Conservation (phyloP, 2,797 vertebrate genomes). For the Uromys caudimaculatus region DNA sequence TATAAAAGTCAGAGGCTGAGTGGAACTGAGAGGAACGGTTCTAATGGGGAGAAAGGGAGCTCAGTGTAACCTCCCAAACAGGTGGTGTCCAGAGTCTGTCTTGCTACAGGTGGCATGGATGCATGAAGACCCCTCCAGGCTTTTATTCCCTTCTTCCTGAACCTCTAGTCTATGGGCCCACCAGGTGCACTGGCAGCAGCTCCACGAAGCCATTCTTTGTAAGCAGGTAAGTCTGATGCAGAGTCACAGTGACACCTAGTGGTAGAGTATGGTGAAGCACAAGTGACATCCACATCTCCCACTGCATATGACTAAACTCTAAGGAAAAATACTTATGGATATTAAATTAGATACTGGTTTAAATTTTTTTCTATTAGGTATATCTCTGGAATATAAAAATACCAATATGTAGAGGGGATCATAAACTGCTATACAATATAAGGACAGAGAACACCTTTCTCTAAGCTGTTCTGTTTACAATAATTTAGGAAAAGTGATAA, state of each 20-base stretch:
- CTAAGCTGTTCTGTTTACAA: constrained; percentile 77
- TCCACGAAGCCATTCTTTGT: constrained; percentile 38
- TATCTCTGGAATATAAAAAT: constrained; percentile 79
- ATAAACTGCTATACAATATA: constrained; percentile 76
- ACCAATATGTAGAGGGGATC: constrained; percentile 60
- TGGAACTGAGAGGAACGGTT: constrained; percentile 36
- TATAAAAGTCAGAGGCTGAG: constrained; percentile 60
- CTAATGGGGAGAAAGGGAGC: background rate
- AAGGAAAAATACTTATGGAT: constrained; percentile 71
- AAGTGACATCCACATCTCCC: constrained; percentile 48
- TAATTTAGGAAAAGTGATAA: constrained; percentile 78
- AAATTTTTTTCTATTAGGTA: constrained; percentile 66
- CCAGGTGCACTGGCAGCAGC: background rate
- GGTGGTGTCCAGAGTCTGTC: constrained; percentile 56
- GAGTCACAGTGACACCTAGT: constrained; percentile 75
- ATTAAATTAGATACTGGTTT: constrained; percentile 75
- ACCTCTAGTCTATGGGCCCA: background rate
- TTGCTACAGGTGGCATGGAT: background rate
- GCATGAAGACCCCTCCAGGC: constrained; percentile 21
- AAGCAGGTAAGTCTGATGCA: constrained; percentile 55
- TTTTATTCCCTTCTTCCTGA: constrained; percentile 18
- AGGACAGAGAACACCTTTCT: constrained; percentile 77
- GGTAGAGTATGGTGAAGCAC: constrained; percentile 64
- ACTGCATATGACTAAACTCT: constrained; percentile 39
- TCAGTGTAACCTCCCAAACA: constrained; percentile 23